These are phyloP conservation scores for Cephalopholis sonnerati DNA, from an alignment of 2,113 vertebrate species.

Conservation along the genomic window DNA sequence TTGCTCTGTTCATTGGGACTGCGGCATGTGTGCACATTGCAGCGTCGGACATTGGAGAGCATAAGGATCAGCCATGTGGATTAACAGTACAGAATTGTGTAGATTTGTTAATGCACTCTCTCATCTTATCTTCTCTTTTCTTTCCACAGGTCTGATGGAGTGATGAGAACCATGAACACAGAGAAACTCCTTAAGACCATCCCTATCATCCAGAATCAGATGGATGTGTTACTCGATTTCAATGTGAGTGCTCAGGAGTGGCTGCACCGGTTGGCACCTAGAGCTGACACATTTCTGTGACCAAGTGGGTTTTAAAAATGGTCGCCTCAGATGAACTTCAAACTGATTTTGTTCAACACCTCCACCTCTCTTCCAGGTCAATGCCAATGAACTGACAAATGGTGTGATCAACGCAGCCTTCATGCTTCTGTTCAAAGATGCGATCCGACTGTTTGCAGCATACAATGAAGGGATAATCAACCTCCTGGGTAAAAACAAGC, in stretches of 20 bases:
- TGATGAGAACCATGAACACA: conserved; percentile 97
- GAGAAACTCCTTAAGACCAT: conserved; percentile 96
- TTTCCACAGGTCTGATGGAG: conserved; percentile 89
- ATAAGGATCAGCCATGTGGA: neutral
- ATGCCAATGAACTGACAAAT: conserved; percentile 97
- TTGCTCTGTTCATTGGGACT: too few species aligned
- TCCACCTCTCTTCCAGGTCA: conserved; percentile 86
- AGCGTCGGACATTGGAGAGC: too few species aligned
- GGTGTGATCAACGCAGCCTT: conserved; percentile 98
- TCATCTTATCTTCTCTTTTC: neutral
- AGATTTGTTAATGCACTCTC: too few species aligned
- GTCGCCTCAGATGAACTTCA: too few species aligned
- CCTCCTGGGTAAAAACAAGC: conserved; percentile 89
- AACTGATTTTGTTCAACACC: neutral
- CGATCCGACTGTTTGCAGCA: conserved; percentile 95
- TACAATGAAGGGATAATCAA: conserved; percentile 99
- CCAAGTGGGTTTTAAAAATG: neutral
- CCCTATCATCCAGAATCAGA: conserved; percentile 94
- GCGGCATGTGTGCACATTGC: too few species aligned
- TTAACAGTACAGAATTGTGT: neutral
- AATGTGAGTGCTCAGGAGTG: conserved; percentile 86
- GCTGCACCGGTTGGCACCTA: neutral
- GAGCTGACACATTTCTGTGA: neutral
- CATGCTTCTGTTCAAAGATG: conserved; percentile 99
- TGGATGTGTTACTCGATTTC: conserved; percentile 96